Conservation (phyloP, 2,113 vertebrate species). For the Syngnathus scovelli region DNA sequence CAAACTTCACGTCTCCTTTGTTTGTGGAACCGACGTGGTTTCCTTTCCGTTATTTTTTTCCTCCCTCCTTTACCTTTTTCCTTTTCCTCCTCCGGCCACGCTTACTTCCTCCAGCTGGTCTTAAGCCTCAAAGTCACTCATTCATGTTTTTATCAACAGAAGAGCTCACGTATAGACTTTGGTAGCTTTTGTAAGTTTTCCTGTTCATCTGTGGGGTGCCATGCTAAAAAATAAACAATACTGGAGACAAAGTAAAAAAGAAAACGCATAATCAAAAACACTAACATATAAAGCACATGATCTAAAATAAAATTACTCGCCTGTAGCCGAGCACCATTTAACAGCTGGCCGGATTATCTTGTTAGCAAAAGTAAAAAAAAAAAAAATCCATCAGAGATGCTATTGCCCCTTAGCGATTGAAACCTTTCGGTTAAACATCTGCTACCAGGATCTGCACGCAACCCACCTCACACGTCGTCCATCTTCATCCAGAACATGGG, state of each 20-base stretch:
- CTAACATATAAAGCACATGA: not conserved
- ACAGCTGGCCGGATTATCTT: constrained; percentile 21
- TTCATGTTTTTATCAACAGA: not conserved
- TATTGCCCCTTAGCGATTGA: constrained; percentile 5
- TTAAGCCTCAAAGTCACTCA: not conserved
- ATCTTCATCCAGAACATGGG: constrained; percentile 8
- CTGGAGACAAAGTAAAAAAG: no score
- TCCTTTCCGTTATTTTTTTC: constrained; percentile 38
- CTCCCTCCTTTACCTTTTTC: constrained; percentile 53
- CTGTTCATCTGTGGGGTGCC: not conserved
- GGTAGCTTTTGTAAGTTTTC: not conserved
- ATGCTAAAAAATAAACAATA: not conserved
- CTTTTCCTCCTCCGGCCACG: constrained; percentile 45
- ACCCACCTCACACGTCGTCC: not conserved
- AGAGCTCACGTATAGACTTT: not conserved
- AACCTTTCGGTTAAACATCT: constrained; percentile 5
- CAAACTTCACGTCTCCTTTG: constrained; percentile 27
- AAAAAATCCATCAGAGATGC: constrained; percentile 6
- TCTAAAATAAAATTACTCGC: constrained; percentile 34
- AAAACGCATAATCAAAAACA: not conserved
- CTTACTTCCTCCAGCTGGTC: constrained; percentile 43
- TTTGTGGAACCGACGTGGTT: constrained; percentile 44
- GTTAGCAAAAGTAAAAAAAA: not conserved
- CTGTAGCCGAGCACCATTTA: constrained; percentile 24
- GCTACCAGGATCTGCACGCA: not conserved